These are phyloP conservation scores for Theretra japonica DNA, from an alignment of 2,888 invertebrate genomes.

Conservation along the genomic window DNA sequence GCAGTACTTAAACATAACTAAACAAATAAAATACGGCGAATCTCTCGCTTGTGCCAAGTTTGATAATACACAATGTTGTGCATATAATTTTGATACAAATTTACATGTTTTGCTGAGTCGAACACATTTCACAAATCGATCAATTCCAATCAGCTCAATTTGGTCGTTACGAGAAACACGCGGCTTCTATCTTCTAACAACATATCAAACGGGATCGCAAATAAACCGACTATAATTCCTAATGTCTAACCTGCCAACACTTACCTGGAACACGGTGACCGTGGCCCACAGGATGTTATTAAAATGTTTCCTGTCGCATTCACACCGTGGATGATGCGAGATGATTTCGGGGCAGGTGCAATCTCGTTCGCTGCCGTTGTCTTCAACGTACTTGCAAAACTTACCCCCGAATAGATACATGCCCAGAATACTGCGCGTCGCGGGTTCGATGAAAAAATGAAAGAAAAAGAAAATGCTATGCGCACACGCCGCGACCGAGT, in stretches of 20 bases:
- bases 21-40: conserved; percentile 61
- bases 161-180: conserved; percentile 72
- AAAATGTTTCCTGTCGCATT: conserved; percentile 99
- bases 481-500: conserved; percentile 79
- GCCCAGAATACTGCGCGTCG: conserved; percentile 96
- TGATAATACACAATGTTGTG: conserved; percentile 30
- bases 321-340: conserved; percentile 94
- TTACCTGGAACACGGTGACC: conserved; percentile 99
- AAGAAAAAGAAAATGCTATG: conserved; percentile 83
- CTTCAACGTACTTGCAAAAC: conserved; percentile 99
- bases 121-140: not conserved
- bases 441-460: conserved; percentile 81
- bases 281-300: conserved; percentile 99
- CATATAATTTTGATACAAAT: conserved; percentile 14
- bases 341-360: conserved; percentile 97
- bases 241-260: conserved; percentile 74
- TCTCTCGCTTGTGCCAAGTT: conserved; percentile 65
- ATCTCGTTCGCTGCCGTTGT: conserved; percentile 91
- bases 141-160: conserved; percentile 42
- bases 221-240: conserved; percentile 76
- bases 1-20: conserved; percentile 59
- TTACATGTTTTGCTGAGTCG: conserved; percentile 12
- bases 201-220: conserved; percentile 76
- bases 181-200: conserved; percentile 67
- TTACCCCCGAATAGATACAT: conserved; percentile 99